These are phyloP conservation scores for Ceratina australensis DNA, from an alignment of 1,140 invertebrate species.

Conservation along the genomic window DNA sequence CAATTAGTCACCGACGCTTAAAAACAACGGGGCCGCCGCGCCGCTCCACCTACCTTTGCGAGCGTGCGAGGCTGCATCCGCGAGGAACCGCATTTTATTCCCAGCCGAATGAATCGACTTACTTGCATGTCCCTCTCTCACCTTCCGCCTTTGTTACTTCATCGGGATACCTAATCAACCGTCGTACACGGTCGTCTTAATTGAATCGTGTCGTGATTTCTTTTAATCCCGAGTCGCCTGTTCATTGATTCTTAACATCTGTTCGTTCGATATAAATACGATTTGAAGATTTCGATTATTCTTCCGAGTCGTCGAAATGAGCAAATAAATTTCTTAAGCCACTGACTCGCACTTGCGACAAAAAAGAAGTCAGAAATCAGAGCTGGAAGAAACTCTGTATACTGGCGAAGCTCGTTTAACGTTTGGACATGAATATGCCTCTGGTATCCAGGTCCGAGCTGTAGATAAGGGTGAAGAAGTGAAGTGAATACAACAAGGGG, in stretches of 20 bases:
- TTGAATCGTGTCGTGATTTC: conserved; percentile 26
- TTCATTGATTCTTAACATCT: not conserved
- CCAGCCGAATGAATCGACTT: conserved; percentile 67
- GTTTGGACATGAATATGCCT: conserved; percentile 65
- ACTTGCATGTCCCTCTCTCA: conserved; percentile 58
- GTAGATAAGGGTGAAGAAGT: conserved; percentile 75
- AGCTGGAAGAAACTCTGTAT: conserved; percentile 31
- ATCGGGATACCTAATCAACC: conserved; percentile 12
- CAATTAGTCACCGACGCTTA: conserved; percentile 79
- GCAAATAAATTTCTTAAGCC: no score
- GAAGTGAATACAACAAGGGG: conserved; percentile 71
- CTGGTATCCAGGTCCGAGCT: conserved; percentile 60
- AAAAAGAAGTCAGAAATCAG: not conserved
- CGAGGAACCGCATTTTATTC: conserved; percentile 70
- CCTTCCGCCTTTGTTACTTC: conserved; percentile 4
- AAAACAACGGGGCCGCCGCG: conserved; percentile 75
- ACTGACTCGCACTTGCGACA: no score
- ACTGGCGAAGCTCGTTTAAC: conserved; percentile 51
- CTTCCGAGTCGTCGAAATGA: no score
- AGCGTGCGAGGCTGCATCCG: conserved; percentile 56
- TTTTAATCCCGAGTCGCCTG: not conserved
- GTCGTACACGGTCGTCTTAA: conserved; percentile 31
- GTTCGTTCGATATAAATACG: no score
- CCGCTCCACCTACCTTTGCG: conserved; percentile 66
- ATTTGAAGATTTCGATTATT: no score